Conservation (phyloP, 2,888 invertebrate species). For the Tanytarsus gracilentus region DNA sequence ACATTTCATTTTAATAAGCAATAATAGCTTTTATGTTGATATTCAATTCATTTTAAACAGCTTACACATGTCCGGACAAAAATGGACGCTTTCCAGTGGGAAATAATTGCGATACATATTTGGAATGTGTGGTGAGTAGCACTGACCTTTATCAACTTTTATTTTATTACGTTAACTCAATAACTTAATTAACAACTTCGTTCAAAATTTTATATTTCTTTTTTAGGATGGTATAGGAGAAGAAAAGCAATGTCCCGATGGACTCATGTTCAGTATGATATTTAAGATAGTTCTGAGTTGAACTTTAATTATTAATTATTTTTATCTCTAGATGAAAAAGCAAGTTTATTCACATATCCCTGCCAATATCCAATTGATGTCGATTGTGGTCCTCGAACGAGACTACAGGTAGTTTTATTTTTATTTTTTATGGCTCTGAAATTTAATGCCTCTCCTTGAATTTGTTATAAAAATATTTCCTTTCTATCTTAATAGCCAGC, state of each 20-base stretch:
- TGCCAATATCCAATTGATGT: conserved; percentile 81
- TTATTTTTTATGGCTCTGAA: background rate
- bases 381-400: conserved; percentile 59
- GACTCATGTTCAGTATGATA: too few species aligned
- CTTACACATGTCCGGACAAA: conserved; percentile 51
- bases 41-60: background rate
- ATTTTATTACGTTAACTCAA: background rate
- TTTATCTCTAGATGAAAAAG: conserved; percentile 64
- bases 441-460: background rate
- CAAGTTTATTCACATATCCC: conserved; percentile 58
- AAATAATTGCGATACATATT: conserved; percentile 65
- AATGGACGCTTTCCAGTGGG: conserved; percentile 59
- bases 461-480: conserved; percentile 12
- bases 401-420: conserved; percentile 41
- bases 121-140: conserved; percentile 49
- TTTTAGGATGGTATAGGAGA: conserved; percentile 58
- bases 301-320: background rate
- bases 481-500: conserved; percentile 41
- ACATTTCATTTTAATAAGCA: background rate
- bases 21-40: background rate
- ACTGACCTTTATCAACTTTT: background rate
- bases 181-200: conserved; percentile 40
- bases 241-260: conserved; percentile 73
- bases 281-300: background rate
- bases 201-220: conserved; percentile 28